Evolutionary conservation across 2,797 vertebrate genomes (phyloP).

Genomic region (Chrysolophus pictus): DNA sequence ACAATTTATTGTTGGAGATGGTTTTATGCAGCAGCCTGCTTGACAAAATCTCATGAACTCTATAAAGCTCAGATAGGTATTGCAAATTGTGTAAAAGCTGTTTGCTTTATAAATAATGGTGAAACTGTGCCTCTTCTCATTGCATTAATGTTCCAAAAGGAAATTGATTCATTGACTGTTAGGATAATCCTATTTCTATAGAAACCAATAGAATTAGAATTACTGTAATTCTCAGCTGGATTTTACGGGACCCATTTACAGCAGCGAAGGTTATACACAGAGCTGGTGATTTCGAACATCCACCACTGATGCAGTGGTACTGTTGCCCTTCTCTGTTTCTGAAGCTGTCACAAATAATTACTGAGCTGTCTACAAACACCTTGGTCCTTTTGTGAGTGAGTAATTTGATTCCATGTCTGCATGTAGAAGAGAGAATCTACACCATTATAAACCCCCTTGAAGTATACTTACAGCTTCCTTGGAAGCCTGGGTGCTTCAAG

Average conservation of each 20-base stretch:
- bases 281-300: slow-evolving; percentile 7
- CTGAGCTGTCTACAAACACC: slow-evolving; percentile 9
- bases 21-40: slow-evolving; percentile 33
- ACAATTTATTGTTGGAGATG: slow-evolving; percentile 25
- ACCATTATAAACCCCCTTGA: neutral
- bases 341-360: slow-evolving; percentile 43
- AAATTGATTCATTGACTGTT: slow-evolving; percentile 70
- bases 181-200: slow-evolving; percentile 29
- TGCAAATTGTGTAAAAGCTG: slow-evolving; percentile 64
- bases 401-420: slow-evolving; percentile 43
- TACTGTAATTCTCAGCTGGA: slow-evolving; percentile 18
- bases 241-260: slow-evolving; percentile 40
- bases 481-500: neutral
- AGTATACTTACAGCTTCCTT: neutral
- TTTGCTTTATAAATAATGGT: slow-evolving; percentile 57
- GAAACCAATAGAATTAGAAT: slow-evolving; percentile 44
- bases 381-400: neutral
- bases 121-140: slow-evolving; percentile 34
- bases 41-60: slow-evolving; percentile 54
- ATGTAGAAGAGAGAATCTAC: neutral
- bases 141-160: slow-evolving; percentile 51
- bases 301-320: neutral
- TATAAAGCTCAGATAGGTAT: slow-evolving; percentile 61
- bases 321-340: neutral
- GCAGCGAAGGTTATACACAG: neutral